These are phyloP conservation scores for Drosophila neonasuta DNA, from an alignment of 2,888 invertebrate species.

Conservation along the genomic window DNA sequence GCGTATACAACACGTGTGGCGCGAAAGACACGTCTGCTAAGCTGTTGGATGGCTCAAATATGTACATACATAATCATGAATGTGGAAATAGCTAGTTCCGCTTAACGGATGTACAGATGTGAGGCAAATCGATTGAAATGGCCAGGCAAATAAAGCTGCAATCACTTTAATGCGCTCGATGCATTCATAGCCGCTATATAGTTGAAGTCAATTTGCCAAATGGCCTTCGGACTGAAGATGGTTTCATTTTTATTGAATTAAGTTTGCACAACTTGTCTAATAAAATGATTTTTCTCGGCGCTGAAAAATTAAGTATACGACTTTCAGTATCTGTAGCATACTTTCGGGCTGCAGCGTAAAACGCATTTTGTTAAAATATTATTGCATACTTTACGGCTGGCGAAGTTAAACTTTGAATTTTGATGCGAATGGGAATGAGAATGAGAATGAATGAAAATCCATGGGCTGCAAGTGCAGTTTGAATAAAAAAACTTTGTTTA, in stretches of 20 bases:
- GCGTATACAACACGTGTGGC: constrained; percentile 11
- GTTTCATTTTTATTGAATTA: constrained; percentile 3
- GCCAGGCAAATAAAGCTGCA: constrained; percentile 32
- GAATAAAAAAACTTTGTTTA: constrained; percentile 48
- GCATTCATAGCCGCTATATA: neutral
- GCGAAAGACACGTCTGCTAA: constrained; percentile 15
- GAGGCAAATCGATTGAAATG: constrained; percentile 23
- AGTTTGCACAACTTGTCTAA: neutral
- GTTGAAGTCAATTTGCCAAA: neutral
- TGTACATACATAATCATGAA: constrained; percentile 22
- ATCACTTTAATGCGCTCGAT: constrained; percentile 30
- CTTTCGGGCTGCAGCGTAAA: constrained; percentile 1
- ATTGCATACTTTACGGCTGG: constrained; percentile 25
- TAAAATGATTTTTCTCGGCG: neutral
- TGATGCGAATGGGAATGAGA: neutral
- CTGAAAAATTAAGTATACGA: neutral
- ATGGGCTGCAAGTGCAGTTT: constrained; percentile 12
- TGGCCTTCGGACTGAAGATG: neutral
- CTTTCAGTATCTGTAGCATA: constrained; percentile 26
- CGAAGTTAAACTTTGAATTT: constrained; percentile 8
- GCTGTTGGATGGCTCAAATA: constrained; percentile 30
- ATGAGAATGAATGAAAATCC: constrained; percentile 6
- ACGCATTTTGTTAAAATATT: neutral
- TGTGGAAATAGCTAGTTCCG: constrained; percentile 1
- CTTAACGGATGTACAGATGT: neutral